Evolutionary conservation across 2,113 vertebrate species (phyloP).

Genomic region (Cyprinodon brontotheroides): DNA sequence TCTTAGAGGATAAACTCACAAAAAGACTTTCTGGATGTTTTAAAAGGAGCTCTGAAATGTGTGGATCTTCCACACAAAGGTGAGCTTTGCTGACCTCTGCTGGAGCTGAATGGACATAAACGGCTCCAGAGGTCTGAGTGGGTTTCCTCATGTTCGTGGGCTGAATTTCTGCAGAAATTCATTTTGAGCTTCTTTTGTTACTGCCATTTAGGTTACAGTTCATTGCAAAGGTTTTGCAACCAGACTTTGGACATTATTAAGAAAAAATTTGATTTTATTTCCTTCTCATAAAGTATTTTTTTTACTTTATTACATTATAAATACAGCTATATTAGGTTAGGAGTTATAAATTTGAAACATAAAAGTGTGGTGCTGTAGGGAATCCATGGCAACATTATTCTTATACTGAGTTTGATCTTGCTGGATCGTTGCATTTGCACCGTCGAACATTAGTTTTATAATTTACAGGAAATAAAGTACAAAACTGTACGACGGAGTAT

Average conservation of each 20-base stretch:
- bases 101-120: conserved; percentile 10
- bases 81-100: background rate
- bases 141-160: background rate
- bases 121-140: background rate
- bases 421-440: no score
- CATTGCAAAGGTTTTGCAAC: background rate
- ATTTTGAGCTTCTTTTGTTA: background rate
- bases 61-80: background rate
- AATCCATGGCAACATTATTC: no score
- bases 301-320: background rate
- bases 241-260: background rate
- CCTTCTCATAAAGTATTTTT: background rate
- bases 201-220: background rate
- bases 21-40: background rate
- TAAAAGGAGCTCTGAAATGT: background rate
- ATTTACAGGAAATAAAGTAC: background rate
- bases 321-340: no score
- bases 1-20: background rate
- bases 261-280: background rate
- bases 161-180: background rate
- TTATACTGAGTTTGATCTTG: no score
- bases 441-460: background rate
- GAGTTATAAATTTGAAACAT: background rate
- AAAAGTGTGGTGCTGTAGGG: no score
- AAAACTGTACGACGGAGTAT: background rate